Base-by-base conservation (phyloP, 2,888 invertebrate genomes). In the Anorthoa munda region DNA sequence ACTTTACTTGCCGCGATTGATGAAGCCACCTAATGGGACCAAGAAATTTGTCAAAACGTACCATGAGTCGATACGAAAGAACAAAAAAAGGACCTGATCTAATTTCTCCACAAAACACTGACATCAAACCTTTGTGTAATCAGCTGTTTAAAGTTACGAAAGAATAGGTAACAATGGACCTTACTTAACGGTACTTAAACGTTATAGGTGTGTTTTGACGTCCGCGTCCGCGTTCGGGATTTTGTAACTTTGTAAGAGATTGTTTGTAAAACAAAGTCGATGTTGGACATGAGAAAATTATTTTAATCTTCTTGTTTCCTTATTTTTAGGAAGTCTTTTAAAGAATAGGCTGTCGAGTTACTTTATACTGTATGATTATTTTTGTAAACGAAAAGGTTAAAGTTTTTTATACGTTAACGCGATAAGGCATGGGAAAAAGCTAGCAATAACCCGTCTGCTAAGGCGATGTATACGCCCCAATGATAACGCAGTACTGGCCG, bases 181-280 rank as follows among this genome's bases (percentile, higher is more conserved):
- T 48, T 17, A 61, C 65, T 79, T 71, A 69, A 59, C 75, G 56
- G 70, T 61, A 71, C 75, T 79, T 74, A 60, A 64, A 74, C 31
- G 53, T 17, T 67, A 79, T 70, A 75, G 58, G 70, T 71, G 39
- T 79, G 75, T 83, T 79, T 83, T 75, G 75, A 75, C 75, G 26
- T 48, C 39, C 39, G 39, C 39, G 39, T 39, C n/a, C n/a, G n/a
- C 46, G 55, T 45, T 66, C 61, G 55, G 56, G 39, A 68, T 61
- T 56, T 67, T 71, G 60, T 55, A 71, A 79, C 65, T 66, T 71
- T 55, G 83, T 66, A 65, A 71, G 58, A 50, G 26, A 7, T 50
- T 63, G 65, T 83, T 70, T 60, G 56, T 61, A 59, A 66, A 66
- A 65, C 65, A 50, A 68, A 65, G 53, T 48, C 48, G 45, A 61